Conservation (phyloP, 2,888 invertebrate species). For the Napeogenes sylphis region DNA sequence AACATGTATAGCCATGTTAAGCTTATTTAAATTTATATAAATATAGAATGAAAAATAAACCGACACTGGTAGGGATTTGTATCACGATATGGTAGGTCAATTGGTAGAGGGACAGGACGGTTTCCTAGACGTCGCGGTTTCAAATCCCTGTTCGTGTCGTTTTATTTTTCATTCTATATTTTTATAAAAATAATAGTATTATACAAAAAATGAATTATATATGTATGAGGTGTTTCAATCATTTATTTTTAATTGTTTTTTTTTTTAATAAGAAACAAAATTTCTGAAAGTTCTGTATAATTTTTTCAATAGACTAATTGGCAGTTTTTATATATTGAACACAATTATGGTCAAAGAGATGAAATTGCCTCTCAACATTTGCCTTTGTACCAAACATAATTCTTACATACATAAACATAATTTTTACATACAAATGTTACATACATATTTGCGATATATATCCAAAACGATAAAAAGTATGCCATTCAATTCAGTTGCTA, state of each 20-base stretch:
- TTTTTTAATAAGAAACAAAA: background rate
- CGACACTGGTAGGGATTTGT: no score
- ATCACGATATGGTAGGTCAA: no score
- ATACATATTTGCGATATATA: background rate
- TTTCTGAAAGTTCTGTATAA: slow-evolving; percentile 1
- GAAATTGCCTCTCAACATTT: background rate
- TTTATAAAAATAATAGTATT: slow-evolving; percentile 9
- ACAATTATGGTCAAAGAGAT: background rate
- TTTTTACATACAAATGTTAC: no score
- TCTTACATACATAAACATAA: no score
- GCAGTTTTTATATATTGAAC: slow-evolving; percentile 12
- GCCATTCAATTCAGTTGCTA: background rate
- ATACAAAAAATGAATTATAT: slow-evolving; percentile 6
- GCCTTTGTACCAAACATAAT: background rate
- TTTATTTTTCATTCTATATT: no score
- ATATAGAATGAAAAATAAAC: no score
- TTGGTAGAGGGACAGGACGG: no score
- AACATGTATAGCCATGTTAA: no score
- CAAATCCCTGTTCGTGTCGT: no score
- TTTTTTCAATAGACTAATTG: slow-evolving; percentile 9
- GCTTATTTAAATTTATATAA: no score
- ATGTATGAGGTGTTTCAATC: slow-evolving; percentile 10
- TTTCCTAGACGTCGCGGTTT: no score
- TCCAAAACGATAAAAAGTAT: background rate
- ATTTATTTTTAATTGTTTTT: slow-evolving; percentile 3